Evolutionary conservation across 2,797 vertebrate genomes (phyloP).

Genomic region (Poliocrania exsul): DNA sequence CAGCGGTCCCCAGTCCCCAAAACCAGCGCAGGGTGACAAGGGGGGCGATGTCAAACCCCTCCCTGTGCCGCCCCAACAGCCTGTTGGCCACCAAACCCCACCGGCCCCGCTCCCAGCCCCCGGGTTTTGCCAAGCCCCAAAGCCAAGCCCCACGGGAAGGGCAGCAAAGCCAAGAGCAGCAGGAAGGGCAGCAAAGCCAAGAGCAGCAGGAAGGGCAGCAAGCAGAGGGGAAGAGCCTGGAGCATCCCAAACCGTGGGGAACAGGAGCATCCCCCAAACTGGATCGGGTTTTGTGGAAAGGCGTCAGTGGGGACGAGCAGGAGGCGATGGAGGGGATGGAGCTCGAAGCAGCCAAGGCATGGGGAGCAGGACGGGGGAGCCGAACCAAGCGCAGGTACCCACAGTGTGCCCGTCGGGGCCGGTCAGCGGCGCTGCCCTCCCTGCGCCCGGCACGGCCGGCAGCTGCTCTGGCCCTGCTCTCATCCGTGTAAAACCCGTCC

Average conservation of each 20-base stretch:
- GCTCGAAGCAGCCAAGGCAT: background rate
- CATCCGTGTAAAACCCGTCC: background rate
- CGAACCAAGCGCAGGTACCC: background rate
- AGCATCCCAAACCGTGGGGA: background rate
- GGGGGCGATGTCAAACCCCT: background rate
- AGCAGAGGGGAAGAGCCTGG: background rate
- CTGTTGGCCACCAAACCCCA: background rate
- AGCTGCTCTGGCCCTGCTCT: background rate
- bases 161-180: background rate
- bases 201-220: no score
- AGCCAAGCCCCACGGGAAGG: fast-evolving
- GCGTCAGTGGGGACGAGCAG: background rate
- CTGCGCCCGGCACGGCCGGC: background rate
- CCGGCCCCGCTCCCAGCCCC: fast-evolving
- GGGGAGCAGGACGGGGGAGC: background rate
- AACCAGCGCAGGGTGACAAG: fast-evolving
- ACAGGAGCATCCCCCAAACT: background rate
- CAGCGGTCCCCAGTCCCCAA: fast-evolving
- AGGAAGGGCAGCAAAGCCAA: background rate
- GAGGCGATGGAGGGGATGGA: background rate
- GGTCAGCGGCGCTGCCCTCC: background rate
- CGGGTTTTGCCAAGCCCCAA: fast-evolving
- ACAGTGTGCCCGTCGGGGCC: background rate
- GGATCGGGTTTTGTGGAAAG: fast-evolving
- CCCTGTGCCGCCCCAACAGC: background rate